These are phyloP conservation scores for Drosophila elegans DNA, from an alignment of 1,140 invertebrate species.

Conservation along the genomic window DNA sequence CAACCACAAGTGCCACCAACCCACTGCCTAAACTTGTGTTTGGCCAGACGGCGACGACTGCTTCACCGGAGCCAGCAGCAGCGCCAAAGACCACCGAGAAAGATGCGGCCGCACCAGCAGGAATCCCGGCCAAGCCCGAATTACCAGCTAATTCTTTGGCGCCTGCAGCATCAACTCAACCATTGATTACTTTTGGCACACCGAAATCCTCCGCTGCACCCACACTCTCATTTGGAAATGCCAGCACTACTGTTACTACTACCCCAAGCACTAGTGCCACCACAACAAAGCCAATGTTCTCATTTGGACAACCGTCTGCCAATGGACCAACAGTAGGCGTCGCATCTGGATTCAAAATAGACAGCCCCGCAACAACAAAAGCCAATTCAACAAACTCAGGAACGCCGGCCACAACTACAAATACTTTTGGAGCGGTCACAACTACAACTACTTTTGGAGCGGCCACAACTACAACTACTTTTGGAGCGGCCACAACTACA, in stretches of 20 bases:
- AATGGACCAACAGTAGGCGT: slow-evolving; percentile 5
- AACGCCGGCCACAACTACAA: slow-evolving; percentile 17
- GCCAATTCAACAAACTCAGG: slow-evolving; percentile 26
- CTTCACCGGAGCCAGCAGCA: not conserved
- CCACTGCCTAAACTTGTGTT: slow-evolving; percentile 5
- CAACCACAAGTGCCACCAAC: not conserved
- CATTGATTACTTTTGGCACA: slow-evolving; percentile 17
- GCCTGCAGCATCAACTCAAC: not conserved
- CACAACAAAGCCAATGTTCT: slow-evolving; percentile 8
- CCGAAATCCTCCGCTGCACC: slow-evolving; percentile 5
- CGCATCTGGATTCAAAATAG: slow-evolving; percentile 41
- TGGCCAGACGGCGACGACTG: not conserved
- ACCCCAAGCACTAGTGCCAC: slow-evolving; percentile 8
- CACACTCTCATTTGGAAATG: slow-evolving; percentile 9
- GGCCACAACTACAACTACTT: not conserved
- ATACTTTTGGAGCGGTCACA: slow-evolving; percentile 22
- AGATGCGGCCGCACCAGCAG: not conserved
- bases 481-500: not conserved
- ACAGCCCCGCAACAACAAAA: slow-evolving; percentile 1
- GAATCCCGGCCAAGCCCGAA: not conserved
- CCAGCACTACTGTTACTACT: not conserved
- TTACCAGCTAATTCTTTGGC: not conserved
- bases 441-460: not conserved
- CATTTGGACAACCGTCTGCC: slow-evolving; percentile 15
- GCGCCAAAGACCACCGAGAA: slow-evolving; percentile 6